Conservation (phyloP, 2,888 invertebrate genomes). For the Megaustenia siamemsis region DNA sequence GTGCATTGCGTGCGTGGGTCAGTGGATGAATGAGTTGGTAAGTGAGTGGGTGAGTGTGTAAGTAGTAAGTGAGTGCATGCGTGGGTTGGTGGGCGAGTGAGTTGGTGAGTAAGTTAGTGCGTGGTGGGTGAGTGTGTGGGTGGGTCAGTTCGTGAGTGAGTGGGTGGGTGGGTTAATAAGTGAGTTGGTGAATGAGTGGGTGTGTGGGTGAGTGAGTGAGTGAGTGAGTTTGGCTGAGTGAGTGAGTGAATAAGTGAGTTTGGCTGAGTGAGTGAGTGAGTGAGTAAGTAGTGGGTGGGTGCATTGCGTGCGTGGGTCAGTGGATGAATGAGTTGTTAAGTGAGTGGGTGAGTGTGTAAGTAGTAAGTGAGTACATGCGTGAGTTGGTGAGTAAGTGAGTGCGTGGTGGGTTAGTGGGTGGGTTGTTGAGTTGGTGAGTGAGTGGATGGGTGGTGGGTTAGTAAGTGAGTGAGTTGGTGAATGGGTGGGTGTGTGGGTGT, state of each 20-base stretch:
- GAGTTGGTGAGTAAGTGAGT: background rate
- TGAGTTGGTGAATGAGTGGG: background rate
- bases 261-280: background rate
- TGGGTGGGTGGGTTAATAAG: background rate
- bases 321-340: background rate
- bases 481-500: background rate
- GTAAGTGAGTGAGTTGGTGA: background rate
- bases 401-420: background rate
- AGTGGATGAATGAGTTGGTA: background rate
- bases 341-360: background rate
- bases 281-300: background rate
- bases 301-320: background rate
- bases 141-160: background rate
- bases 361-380: background rate
- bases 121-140: background rate
- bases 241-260: background rate
- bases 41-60: background rate
- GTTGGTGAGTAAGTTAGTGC: background rate
- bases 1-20: background rate
- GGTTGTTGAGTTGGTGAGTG: no score
- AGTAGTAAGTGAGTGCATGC: background rate
- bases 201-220: background rate
- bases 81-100: background rate
- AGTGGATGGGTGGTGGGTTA: no score
- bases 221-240: background rate